These are phyloP conservation scores for Papilio xuthus DNA, from an alignment of 1,140 invertebrate genomes.

Conservation along the genomic window DNA sequence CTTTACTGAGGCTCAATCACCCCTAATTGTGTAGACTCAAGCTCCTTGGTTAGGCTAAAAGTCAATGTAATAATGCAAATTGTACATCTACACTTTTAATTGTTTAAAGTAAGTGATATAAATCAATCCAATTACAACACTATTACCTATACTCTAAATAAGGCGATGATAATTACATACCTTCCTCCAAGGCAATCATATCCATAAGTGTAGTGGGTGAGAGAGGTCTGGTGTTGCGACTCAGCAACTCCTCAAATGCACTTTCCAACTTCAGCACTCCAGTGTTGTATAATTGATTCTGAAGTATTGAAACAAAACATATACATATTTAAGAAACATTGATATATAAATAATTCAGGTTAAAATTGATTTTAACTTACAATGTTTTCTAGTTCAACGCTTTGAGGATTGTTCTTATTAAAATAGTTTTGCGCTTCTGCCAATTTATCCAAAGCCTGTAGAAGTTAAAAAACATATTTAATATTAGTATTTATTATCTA, in stretches of 20 bases:
- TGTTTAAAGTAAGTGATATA: too few species aligned
- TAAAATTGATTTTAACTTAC: slow-evolving; percentile 80
- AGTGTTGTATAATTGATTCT: slow-evolving; percentile 88
- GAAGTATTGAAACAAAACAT: slow-evolving; percentile 32
- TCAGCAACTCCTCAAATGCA: slow-evolving; percentile 94
- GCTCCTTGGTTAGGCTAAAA: too few species aligned
- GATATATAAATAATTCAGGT: slow-evolving; percentile 69
- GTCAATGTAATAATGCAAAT: too few species aligned
- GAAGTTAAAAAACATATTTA: slow-evolving; percentile 32
- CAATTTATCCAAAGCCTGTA: slow-evolving; percentile 90
- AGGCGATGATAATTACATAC: slow-evolving; percentile 78
- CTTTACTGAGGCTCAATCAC: too few species aligned
- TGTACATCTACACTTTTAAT: too few species aligned
- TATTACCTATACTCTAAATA: too few species aligned
- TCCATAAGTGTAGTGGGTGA: slow-evolving; percentile 93
- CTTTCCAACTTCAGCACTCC: slow-evolving; percentile 89
- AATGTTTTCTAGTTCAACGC: slow-evolving; percentile 96
- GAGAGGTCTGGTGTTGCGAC: slow-evolving; percentile 92
- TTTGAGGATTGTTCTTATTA: slow-evolving; percentile 95
- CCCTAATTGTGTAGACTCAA: too few species aligned
- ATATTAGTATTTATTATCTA: not conserved
- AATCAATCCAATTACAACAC: too few species aligned
- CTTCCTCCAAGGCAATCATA: slow-evolving; percentile 92
- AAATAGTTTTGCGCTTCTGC: slow-evolving; percentile 95
- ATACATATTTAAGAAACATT: slow-evolving; percentile 20